Conservation (phyloP, 64 coral and sea anemone species). For the Pocillopora damicornis region DNA sequence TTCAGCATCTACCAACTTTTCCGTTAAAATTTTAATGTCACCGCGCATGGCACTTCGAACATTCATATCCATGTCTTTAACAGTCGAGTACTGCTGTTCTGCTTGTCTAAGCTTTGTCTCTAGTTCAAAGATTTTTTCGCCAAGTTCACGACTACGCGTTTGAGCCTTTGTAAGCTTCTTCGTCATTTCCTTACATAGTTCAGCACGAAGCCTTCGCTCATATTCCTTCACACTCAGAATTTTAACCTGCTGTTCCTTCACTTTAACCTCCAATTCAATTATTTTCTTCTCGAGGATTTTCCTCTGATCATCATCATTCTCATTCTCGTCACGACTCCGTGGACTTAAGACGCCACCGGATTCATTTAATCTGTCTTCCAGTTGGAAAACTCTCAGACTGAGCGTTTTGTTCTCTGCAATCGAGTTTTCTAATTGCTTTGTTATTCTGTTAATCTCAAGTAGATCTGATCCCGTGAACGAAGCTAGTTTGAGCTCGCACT, state of each 20-base stretch:
- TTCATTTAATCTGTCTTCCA: conserved; percentile 9
- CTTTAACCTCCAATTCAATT: conserved; percentile 21
- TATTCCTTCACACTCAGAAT: conserved; percentile 35
- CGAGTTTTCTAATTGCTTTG: conserved; percentile 23
- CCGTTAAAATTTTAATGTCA: conserved; percentile 15
- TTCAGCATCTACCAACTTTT: conserved; percentile 39
- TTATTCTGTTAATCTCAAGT: conserved; percentile 35
- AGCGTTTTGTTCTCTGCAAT: conserved; percentile 51
- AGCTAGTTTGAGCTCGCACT: conserved; percentile 31
- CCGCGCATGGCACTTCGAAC: conserved; percentile 14
- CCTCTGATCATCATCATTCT: conserved; percentile 32
- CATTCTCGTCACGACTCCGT: not conserved
- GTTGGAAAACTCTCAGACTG: conserved; percentile 1
- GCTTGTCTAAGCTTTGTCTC: conserved; percentile 42
- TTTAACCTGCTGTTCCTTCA: conserved; percentile 45
- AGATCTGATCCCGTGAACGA: conserved; percentile 34
- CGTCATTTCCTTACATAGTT: conserved; percentile 46
- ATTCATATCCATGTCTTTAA: conserved; percentile 23
- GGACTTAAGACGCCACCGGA: not conserved
- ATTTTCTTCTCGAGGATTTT: conserved; percentile 56
- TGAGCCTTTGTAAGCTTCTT: conserved; percentile 28
- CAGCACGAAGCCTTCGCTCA: conserved; percentile 38
- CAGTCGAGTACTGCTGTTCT: conserved; percentile 27
- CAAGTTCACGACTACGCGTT: conserved; percentile 14
- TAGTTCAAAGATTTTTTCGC: conserved; percentile 27